phyloP scores from a whole-genome alignment of 53 echinoderm and acorn worm genomes.

The Echinometra lucunter region DNA sequence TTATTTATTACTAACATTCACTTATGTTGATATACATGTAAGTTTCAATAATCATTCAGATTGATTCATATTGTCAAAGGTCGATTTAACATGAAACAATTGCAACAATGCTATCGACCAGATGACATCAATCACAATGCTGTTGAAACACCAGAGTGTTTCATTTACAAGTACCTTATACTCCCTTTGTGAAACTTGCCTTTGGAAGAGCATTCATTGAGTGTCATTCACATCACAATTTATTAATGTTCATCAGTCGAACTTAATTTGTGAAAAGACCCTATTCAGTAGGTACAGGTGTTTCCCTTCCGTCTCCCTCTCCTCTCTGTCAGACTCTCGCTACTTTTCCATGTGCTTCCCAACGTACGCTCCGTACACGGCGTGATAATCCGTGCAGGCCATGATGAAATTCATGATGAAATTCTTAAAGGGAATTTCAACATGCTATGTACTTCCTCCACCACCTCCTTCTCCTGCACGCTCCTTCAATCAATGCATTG shows the following conservation, averaged over 20 bases:
- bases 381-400: conserved; percentile 20
- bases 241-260: not conserved
- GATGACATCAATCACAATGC: not conserved
- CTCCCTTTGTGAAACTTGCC: not conserved
- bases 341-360: not conserved
- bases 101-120: not conserved
- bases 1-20: too few species aligned
- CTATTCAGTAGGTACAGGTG: not conserved
- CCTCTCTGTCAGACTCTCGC: not conserved
- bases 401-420: conserved; percentile 21
- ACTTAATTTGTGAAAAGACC: not conserved
- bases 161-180: not conserved
- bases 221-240: not conserved
- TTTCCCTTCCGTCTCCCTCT: not conserved
- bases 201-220: not conserved
- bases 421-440: not conserved
- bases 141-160: not conserved
- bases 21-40: too few species aligned
- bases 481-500: not conserved
- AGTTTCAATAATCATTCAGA: too few species aligned
- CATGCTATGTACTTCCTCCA: not conserved
- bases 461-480: not conserved
- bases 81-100: too few species aligned
- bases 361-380: not conserved
- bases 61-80: too few species aligned